Evolutionary conservation across 2,888 invertebrate species (phyloP), one percentile per base, ranked within the genome.

Genomic region (Stenurella melanura): DNA sequence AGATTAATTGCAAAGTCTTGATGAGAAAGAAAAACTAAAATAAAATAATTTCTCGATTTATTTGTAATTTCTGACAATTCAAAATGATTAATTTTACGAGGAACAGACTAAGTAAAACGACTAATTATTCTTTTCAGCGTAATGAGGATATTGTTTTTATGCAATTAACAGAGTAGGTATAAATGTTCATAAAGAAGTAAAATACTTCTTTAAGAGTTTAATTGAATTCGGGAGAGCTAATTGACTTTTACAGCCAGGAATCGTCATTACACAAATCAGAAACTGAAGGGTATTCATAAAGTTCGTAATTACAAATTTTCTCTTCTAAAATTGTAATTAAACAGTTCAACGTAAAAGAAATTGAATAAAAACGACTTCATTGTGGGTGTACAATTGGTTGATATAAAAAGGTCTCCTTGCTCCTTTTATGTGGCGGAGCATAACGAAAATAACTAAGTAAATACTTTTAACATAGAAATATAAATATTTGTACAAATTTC

Each of bases 101-200:
- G 30, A 57, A 17, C 17, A 38, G 60, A 60, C 17, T 69, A 34
- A 7, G 42, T 50, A 70, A 60, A 74, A 60, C 68, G 67, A 74
- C 68, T 74, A 64, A 73, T 74, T 67, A n/a, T 67, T 60, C 67
- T 64, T 66, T 50, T 68, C 74, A 60, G 57, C 26, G 77, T 81
- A 80, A 79, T 76, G 73, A 83, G 83, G 83, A 83, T 83, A 83
- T 83, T 83, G 83, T 83, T 83, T 83, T 83, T 83, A 82, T 78
- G 78, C 75, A 80, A 83, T 83, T 83, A 83, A 79, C 80, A 79
- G 80, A 82, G 81, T 81, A 79, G 81, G 80, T 82, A 82, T 82
- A 82, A 81, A 81, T 78, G 77, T 68, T 78, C 75, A 73, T 75
- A 70, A 78, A 79, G 71, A 64, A 67, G 80, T 79, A 80, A 83